phyloP scores from a whole-genome alignment of 2,797 vertebrate species.

The Pseudopleuronectes americanus region DNA sequence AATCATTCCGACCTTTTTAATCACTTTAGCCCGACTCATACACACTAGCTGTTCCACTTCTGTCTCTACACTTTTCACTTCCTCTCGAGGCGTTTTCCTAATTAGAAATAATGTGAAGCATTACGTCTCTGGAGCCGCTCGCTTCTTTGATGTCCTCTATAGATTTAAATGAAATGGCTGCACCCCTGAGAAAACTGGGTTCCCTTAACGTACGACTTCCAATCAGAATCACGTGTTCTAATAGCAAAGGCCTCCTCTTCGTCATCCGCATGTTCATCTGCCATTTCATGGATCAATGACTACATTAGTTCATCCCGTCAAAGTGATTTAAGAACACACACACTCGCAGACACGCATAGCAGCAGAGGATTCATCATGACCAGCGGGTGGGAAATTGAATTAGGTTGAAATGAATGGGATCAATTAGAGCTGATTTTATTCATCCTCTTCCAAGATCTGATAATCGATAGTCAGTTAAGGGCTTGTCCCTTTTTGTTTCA shows the following conservation, averaged over 20 bases:
- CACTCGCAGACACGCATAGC: constrained; percentile 4
- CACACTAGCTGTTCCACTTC: not conserved
- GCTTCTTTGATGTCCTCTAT: constrained; percentile 52
- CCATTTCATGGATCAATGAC: constrained; percentile 4
- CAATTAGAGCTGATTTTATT: not conserved
- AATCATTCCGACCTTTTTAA: not conserved
- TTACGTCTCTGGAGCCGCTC: constrained; percentile 18
- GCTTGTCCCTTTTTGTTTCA: not conserved
- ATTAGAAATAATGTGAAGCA: constrained; percentile 37
- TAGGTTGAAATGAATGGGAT: constrained; percentile 12
- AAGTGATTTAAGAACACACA: constrained; percentile 15
- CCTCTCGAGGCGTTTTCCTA: constrained; percentile 28
- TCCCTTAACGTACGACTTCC: constrained; percentile 10
- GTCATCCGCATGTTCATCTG: not conserved
- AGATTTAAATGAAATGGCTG: constrained; percentile 38
- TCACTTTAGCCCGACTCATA: not conserved
- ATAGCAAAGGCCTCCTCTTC: not conserved
- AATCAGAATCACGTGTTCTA: constrained; percentile 1
- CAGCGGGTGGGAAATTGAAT: constrained; percentile 12
- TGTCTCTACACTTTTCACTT: constrained; percentile 25
- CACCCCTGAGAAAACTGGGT: constrained; percentile 11
- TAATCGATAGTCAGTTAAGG: constrained; percentile 33
- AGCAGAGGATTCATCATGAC: constrained; percentile 6
- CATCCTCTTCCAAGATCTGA: constrained; percentile 1
- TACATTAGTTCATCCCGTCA: constrained; percentile 11